Evolutionary conservation across 2,113 vertebrate genomes (phyloP), one percentile per base, ranked within the genome.

Genomic region (Dromiciops gliroides): DNA sequence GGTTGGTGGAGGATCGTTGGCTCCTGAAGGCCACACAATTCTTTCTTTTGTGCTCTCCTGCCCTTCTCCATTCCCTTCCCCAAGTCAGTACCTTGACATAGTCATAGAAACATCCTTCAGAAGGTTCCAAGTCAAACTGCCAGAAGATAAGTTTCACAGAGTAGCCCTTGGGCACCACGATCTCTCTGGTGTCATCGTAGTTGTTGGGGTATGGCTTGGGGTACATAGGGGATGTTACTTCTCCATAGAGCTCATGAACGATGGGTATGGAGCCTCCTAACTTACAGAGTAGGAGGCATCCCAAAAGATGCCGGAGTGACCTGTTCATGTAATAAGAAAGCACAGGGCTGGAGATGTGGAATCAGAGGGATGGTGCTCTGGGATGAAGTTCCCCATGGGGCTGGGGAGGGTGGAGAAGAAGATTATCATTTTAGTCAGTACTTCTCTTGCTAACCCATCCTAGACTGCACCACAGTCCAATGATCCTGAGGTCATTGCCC

Each of bases 121-220:
- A 99, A 0, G 99, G 98, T 95, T 99, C 99, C 83, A 99, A 97
- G 94, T 99, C 99, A 98, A 99, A 98, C 90, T 99, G 98, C 89
- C 98, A 98, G 98, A 99, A 99, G 93, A 98, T 98, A 31, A 99
- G 98, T 95, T 98, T 98, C 94, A 99, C 98, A 90, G 97, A 98
- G 95, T 98, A 99, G n/a, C 99, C 99, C 9, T 96, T 88, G 1
- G 99, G 99, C 26, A 99, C 99, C 0, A 50, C 96, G 90, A 99
- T 98, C 93, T 99, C 97, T 98, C 99, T 99, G 95, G 95, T 98
- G 75, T 97, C 96, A 91, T 96, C 96, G 92, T 98, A 97, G 97
- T 98, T 97, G 51, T 98, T 98, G 75, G 99, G 98, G 97, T 99
- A 99, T 0, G 99, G 97, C 95, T 99, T 98, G 16, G 99, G 99